Conservation (phyloP, 2,797 vertebrate genomes). For the Cossypha niveicapilla region DNA sequence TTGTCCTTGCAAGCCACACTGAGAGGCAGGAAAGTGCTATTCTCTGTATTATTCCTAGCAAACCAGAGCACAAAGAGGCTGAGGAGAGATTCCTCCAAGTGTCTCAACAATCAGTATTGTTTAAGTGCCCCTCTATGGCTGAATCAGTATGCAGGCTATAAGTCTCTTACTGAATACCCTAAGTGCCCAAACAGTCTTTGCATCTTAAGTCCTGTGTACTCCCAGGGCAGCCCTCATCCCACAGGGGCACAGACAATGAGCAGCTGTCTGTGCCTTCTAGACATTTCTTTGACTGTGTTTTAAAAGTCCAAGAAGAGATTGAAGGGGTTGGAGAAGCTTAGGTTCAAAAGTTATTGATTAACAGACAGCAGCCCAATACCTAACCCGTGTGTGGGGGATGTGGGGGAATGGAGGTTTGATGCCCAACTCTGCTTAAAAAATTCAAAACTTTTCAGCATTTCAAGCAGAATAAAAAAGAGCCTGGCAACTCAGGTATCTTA, state of each 20-base stretch:
- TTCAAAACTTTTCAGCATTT: not conserved
- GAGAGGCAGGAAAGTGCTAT: not conserved
- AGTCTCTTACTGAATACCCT: not conserved
- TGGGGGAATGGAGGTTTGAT: not conserved
- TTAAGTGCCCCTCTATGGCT: not conserved
- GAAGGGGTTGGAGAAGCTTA: not conserved
- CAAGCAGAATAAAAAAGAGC: not conserved
- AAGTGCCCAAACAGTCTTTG: not conserved
- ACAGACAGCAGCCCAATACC: rapidly evolving
- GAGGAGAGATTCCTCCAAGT: not conserved
- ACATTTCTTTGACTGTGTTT: not conserved
- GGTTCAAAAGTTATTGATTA: not conserved
- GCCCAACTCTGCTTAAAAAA: not conserved
- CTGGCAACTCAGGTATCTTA: not conserved
- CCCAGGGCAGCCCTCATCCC: not conserved
- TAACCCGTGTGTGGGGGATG: rapidly evolving
- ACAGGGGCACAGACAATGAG: not conserved
- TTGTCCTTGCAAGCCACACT: not conserved
- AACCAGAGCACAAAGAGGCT: not conserved
- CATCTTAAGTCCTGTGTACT: not conserved
- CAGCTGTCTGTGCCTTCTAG: not conserved
- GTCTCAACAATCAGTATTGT: not conserved
- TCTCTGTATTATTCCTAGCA: not conserved
- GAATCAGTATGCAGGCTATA: not conserved
- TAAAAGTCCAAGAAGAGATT: not conserved